These are phyloP conservation scores for Eidolon dupreanum DNA, from an alignment of 2,797 vertebrate species.

Conservation along the genomic window DNA sequence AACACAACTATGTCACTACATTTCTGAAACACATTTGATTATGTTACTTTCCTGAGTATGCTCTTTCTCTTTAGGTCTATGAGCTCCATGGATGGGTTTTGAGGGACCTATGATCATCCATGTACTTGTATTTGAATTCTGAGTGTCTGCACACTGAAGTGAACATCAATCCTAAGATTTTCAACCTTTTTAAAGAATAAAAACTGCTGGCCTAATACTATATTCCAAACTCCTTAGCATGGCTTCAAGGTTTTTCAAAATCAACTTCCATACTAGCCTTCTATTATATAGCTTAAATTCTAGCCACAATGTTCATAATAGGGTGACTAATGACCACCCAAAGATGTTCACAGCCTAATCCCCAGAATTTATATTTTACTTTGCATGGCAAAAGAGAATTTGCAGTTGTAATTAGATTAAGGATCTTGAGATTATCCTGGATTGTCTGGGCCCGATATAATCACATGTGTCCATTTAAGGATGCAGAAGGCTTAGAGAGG, in stretches of 20 bases:
- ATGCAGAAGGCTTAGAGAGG: neutral
- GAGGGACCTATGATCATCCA: neutral
- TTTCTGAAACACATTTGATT: neutral
- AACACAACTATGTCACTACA: neutral
- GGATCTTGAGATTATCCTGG: neutral
- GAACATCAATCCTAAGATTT: neutral
- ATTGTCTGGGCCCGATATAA: neutral
- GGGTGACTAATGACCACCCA: neutral
- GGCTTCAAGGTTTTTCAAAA: neutral
- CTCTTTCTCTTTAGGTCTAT: neutral
- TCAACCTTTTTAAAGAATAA: neutral
- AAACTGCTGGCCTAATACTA: neutral
- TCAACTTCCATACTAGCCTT: neutral
- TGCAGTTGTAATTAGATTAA: neutral
- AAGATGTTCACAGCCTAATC: neutral
- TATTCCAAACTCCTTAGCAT: slow-evolving; percentile 6
- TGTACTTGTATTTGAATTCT: neutral
- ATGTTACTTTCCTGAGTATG: neutral
- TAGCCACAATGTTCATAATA: neutral
- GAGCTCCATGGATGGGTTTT: neutral
- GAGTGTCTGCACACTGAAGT: neutral
- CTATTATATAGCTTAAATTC: neutral
- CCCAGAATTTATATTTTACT: neutral
- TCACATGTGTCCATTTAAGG: neutral
- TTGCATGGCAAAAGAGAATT: neutral